Percentiles rank a stretch among this genome's conserved stretches.
Evolutionary conservation across 2,797 vertebrate genomes (phyloP).

Genomic region (Diplodus puntazzo): DNA sequence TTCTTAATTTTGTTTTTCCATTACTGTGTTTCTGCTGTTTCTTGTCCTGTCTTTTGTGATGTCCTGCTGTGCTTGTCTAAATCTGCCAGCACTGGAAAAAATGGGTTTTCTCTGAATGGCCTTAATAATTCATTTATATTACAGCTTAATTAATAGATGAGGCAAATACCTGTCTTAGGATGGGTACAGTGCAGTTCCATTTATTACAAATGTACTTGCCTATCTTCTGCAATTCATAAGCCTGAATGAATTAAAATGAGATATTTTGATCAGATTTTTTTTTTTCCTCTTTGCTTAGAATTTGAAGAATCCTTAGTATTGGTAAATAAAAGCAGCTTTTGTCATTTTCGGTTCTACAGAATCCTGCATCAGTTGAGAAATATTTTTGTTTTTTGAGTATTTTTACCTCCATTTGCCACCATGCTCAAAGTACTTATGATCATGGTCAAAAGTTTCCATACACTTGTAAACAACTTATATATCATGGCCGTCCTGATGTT

Average conservation of each 20-base stretch:
- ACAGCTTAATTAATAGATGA: background rate
- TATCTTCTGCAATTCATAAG: background rate
- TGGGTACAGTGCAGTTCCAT: background rate
- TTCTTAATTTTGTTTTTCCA: conserved; percentile 35
- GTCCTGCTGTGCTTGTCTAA: conserved; percentile 14
- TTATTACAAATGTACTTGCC: background rate
- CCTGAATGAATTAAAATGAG: background rate
- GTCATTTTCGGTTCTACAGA: background rate
- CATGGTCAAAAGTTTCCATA: background rate
- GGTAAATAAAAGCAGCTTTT: background rate
- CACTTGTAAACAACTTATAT: too few species aligned
- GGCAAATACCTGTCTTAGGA: background rate
- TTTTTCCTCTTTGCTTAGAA: background rate
- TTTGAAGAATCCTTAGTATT: background rate
- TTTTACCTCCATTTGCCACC: background rate
- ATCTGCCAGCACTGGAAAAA: background rate
- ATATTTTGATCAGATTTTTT: background rate
- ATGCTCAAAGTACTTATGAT: background rate
- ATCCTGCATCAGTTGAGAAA: background rate
- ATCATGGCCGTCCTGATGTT: too few species aligned
- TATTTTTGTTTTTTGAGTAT: background rate
- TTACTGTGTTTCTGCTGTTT: conserved; percentile 34
- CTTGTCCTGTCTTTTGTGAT: conserved; percentile 81
- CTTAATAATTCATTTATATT: background rate
- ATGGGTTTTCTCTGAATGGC: background rate